Percentiles rank a stretch among this genome's conserved stretches.
These are phyloP conservation scores for Dioctria linearis DNA, from an alignment of 2,888 invertebrate genomes.

Conservation along the genomic window DNA sequence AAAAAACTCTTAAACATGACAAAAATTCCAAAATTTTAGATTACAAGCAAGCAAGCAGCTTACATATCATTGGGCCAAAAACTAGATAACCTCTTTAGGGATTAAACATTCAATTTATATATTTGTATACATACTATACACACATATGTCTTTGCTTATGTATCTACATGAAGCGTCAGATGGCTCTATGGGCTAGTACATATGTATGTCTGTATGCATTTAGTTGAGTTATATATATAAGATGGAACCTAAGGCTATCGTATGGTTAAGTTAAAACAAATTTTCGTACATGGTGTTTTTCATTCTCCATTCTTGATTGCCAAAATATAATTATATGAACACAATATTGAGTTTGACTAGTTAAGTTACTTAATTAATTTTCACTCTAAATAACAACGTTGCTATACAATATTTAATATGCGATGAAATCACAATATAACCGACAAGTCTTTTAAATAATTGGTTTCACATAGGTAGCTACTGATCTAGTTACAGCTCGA, in stretches of 20 bases:
- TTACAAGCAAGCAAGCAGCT: no score
- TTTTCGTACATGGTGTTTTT: background rate
- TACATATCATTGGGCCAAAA: no score
- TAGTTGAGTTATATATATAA: background rate
- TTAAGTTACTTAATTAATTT: conserved; percentile 10
- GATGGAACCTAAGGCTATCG: background rate
- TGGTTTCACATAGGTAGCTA: background rate
- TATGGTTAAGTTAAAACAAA: conserved; percentile 14
- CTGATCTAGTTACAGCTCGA: conserved; percentile 70
- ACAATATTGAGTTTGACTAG: conserved; percentile 11
- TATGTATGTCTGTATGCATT: background rate
- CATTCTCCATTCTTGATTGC: conserved; percentile 2
- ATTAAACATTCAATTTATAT: no score
- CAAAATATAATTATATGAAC: conserved; percentile 30
- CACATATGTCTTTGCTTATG: background rate
- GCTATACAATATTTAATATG: background rate
- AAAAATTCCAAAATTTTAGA: no score
- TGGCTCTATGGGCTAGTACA: background rate
- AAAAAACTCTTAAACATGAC: no score
- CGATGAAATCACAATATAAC: conserved; percentile 13
- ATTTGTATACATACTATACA: background rate
- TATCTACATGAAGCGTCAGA: background rate
- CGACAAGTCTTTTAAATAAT: background rate
- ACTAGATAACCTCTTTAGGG: no score
- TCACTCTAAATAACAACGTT: background rate